Evolutionary conservation across 2,888 invertebrate genomes (phyloP).

Genomic region (Ichneumon xanthorius): DNA sequence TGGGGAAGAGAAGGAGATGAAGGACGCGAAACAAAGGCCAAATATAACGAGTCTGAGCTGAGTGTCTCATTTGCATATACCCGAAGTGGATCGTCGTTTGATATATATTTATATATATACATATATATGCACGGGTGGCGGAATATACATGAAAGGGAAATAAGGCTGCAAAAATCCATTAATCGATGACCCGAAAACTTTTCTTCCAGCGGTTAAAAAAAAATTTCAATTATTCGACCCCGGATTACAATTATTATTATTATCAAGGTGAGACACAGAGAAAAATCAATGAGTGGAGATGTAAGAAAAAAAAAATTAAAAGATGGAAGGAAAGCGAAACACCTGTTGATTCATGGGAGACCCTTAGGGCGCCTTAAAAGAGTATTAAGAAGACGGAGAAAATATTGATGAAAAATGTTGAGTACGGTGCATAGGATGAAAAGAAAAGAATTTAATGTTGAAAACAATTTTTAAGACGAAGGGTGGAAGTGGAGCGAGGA

Average conservation of each 20-base stretch:
- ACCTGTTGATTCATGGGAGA: slow-evolving; percentile 68
- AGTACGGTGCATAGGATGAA: slow-evolving; percentile 58
- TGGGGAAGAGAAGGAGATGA: slow-evolving; percentile 34
- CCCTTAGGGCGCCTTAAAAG: slow-evolving; percentile 5
- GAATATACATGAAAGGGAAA: slow-evolving; percentile 10
- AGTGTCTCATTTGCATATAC: slow-evolving; percentile 45
- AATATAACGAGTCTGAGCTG: slow-evolving; percentile 49
- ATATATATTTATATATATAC: too few relatives aligned
- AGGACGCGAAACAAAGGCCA: slow-evolving; percentile 43
- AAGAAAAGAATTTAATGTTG: slow-evolving; percentile 58
- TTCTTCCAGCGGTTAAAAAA: background rate
- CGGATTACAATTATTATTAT: background rate
- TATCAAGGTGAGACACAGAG: background rate
- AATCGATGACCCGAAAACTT: slow-evolving; percentile 10
- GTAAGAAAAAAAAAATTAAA: background rate
- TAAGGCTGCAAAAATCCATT: background rate
- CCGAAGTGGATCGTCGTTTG: slow-evolving; percentile 8
- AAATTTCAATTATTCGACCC: background rate
- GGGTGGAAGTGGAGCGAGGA: slow-evolving; percentile 24
- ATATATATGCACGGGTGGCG: background rate
- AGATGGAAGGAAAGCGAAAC: slow-evolving; percentile 15
- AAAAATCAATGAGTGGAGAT: background rate
- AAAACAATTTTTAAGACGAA: background rate
- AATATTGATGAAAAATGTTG: slow-evolving; percentile 67
- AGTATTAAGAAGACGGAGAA: slow-evolving; percentile 10